Base-by-base conservation (phyloP, 2,888 invertebrate species). In the Dasypogon diadema region DNA sequence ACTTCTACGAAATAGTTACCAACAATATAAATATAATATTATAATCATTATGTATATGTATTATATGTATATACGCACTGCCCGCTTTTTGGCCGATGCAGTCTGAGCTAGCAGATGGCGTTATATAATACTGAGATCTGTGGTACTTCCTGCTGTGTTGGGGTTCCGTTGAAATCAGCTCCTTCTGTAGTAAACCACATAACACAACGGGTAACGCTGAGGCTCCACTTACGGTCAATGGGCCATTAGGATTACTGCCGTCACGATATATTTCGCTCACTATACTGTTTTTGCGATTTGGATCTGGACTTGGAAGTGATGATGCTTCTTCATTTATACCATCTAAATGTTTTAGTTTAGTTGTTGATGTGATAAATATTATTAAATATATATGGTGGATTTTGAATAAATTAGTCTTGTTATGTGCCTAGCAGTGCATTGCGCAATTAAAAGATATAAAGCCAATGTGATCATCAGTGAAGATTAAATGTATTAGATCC, bases 121-220 rank as follows among this genome's bases (percentile, higher is more conserved):
- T 77, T 56, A 80, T 56, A 70, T 77, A 77, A 72, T 77, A 80
- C 65, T 80, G 79, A 54, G 80, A 79, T 73, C 77, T 77, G 34
- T 78, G 78, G 51, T 78, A 79, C 54, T 30, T 75, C 24, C 26
- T 18, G 48, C 48, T 37, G 10, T 24, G 48, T 30, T 34, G 74
- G 14, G 68, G 74, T 46, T 74, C 56, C 55, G 56, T 74, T 42
- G 74, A 24, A 30, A 85, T 80, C 22, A 84, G 80, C 26, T 84
- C 84, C 34, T 82, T 83, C 74, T 85, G 87, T 79, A 88, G 80
- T 37, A 88, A 83, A 75, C 87, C 87, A 77, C 87, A 87, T 34
- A 88, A 83, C 78, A 88, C 86, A 21, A 87, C 83, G 75, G 88
- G 88, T 79, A 88, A 83, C 70, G 84, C 83, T 58, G 84, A 82